Base-by-base conservation (phyloP, 2,797 vertebrate species). In the Catharus ustulatus region DNA sequence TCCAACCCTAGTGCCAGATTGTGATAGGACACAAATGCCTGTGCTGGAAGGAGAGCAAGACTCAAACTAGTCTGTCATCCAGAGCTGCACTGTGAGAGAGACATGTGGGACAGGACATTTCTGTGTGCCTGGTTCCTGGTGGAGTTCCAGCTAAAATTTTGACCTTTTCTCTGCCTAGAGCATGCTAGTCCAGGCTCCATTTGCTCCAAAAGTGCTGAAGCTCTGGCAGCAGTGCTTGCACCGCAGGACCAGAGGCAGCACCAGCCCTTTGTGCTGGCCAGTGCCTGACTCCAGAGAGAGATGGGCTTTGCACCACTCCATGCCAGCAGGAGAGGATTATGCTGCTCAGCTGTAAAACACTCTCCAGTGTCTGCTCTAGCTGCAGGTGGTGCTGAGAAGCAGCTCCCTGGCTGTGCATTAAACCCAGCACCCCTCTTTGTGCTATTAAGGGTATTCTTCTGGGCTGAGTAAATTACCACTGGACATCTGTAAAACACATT, bases 401-500 rank as follows among this genome's bases (percentile, higher is more conserved):
- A 83, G 78, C 84, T 92, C 13, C 4, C 79, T 83, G 67, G 55
- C 94, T 91, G 75, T 24, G 32, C 74, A 32, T 73, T 91, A 88
- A 95, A 89, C 87, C 89, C 93, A 89, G 82, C 78, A 76, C 24
- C 87, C 71, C 59, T 83, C 76, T 89, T 84, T 13, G 5, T 80
- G 75, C 88, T 94, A 15, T 87, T 85, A 69, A 87, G 42, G 43
- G 42, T 95, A 59, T 91, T 88, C 67, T 93, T 96, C 85, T 93
- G 52, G 79, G 77, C 89, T 89, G 46, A 93, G 64, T 89, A 86
- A 94, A 86, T 95, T 92, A 96, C 89, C 94, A 74, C 40, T 80
- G 94, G 89, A 93, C 92, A 96, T 95, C 93, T 97, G 96, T 94
- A 95, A 97, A 97, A 95, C 93, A 88, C 89, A 97, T 97, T 96